Conservation (phyloP, 2,888 invertebrate genomes). For the Nomada flava region DNA sequence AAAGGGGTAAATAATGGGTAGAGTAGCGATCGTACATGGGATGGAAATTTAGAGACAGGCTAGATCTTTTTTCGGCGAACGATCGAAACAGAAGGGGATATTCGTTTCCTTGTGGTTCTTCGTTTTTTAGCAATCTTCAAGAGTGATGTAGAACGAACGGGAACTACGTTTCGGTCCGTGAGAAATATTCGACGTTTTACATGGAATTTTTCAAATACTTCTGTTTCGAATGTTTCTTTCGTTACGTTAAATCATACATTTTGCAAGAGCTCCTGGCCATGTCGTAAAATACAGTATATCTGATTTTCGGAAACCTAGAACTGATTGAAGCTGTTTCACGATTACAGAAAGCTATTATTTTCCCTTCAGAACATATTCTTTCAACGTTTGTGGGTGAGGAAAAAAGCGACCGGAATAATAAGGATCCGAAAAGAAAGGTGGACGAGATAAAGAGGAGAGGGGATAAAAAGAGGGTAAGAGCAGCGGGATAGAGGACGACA, state of each 20-base stretch:
- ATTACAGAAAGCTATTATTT: conserved; percentile 47
- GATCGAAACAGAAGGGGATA: conserved; percentile 39
- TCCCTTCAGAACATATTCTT: conserved; percentile 29
- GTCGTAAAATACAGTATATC: conserved; percentile 41
- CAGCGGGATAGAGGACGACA: conserved; percentile 38
- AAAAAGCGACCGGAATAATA: conserved; percentile 40
- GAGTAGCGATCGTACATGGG: conserved; percentile 6
- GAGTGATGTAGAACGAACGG: conserved; percentile 1
- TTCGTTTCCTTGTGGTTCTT: conserved; percentile 15
- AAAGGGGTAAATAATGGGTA: conserved; percentile 31
- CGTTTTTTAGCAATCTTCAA: conserved; percentile 12
- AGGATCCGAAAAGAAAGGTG: conserved; percentile 32
- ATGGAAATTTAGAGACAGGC: conserved; percentile 31
- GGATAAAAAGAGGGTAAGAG: conserved; percentile 10
- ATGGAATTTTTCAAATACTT: not conserved
- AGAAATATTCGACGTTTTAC: not conserved
- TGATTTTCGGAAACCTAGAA: conserved; percentile 20
- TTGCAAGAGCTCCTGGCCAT: not conserved
- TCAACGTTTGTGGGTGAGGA: conserved; percentile 1
- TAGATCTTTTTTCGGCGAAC: conserved; percentile 10
- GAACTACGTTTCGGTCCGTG: not conserved
- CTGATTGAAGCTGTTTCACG: conserved; percentile 36
- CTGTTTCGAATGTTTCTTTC: not conserved
- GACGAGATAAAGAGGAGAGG: not conserved
- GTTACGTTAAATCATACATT: not conserved